A percentile compares a stretch with the other conserved stretches of the same genome.
phyloP scores from a whole-genome alignment of 2,797 vertebrate species.

The Phalanger gymnotis region DNA sequence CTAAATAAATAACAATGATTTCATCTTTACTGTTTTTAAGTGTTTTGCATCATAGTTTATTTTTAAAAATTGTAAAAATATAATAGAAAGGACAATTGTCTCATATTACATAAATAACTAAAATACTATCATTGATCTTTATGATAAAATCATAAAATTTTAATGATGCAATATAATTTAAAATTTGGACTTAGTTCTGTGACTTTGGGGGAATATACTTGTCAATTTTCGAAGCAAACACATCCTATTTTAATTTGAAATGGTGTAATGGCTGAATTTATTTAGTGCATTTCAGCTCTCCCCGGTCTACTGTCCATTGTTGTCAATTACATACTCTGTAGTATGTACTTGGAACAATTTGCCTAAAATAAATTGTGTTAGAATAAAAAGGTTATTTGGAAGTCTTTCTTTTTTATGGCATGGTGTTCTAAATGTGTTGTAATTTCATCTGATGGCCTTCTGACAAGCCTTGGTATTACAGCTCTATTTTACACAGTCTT shows the following conservation, averaged over 20 bases:
- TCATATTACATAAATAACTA: neutral
- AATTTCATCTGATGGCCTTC: slow-evolving; percentile 69
- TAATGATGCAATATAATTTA: neutral
- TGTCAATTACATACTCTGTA: slow-evolving; percentile 66
- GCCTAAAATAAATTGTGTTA: slow-evolving; percentile 64
- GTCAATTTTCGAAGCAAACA: slow-evolving; percentile 1
- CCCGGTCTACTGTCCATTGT: slow-evolving; percentile 52
- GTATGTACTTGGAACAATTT: slow-evolving; percentile 58
- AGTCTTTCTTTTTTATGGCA: slow-evolving; percentile 47
- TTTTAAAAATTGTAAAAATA: neutral
- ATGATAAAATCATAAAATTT: neutral
- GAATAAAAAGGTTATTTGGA: slow-evolving; percentile 56
- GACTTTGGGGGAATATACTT: neutral
- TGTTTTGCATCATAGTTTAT: neutral
- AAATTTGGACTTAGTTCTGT: neutral
- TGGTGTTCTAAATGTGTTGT: slow-evolving; percentile 56
- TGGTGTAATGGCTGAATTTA: slow-evolving; percentile 44
- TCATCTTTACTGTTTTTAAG: neutral
- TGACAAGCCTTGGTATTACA: slow-evolving; percentile 63
- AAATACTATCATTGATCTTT: neutral
- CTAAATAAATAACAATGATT: neutral
- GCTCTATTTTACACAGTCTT: neutral
- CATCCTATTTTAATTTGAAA: slow-evolving; percentile 22
- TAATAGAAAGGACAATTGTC: neutral
- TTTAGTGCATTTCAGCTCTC: slow-evolving; percentile 58